Evolutionary conservation across 2,797 vertebrate genomes (phyloP), one percentile per base, ranked within the genome.

Genomic region (Luscinia luscinia): DNA sequence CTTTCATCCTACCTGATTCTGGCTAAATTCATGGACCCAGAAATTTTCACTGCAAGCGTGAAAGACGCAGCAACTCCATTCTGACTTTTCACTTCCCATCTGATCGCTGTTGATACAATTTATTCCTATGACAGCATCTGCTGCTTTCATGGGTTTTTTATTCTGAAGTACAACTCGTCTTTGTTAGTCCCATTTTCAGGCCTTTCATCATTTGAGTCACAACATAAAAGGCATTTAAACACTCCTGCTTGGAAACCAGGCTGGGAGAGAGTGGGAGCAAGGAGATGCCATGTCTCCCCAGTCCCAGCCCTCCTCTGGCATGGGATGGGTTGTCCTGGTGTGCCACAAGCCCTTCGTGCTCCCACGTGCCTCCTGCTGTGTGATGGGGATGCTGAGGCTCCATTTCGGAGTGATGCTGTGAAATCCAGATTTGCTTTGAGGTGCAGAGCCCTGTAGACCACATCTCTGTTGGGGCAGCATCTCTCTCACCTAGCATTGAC

Each of bases 91-190:
- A 20, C 91, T 95, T 94, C 83, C 93, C 90, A 89, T 93, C 96
- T 95, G 94, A 97, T 96, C 15, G n/a, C 91, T 84, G 87, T 84
- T 93, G 96, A 91, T 96, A 91, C 91, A 89, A 79, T 95, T 96
- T 92, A 95, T 96, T 94, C 90, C 70, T 66, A 26, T 79, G 85
- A 90, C 97, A 92, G 80, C 95, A 88, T 96, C 94, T 94, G 95
- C 93, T 84, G 90, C 97, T 96, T 95, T 92, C 88, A 86, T 72
- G 76, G 86, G 11, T 16, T 67, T 93, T 87, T 92, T 58, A 92
- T 90, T 89, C 94, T 89, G 90, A 95, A 95, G 96, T 83, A 94
- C 78, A 91, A 93, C 93, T 91, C 54, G 26, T 89, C 87, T 96
- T 96, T 95, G 93, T 95, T 94, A 87, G 83, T 91, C 89, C 85